Evolutionary conservation across 2,888 invertebrate genomes (phyloP), one percentile per base, ranked within the genome.

Genomic region (Monochamus alternatus): DNA sequence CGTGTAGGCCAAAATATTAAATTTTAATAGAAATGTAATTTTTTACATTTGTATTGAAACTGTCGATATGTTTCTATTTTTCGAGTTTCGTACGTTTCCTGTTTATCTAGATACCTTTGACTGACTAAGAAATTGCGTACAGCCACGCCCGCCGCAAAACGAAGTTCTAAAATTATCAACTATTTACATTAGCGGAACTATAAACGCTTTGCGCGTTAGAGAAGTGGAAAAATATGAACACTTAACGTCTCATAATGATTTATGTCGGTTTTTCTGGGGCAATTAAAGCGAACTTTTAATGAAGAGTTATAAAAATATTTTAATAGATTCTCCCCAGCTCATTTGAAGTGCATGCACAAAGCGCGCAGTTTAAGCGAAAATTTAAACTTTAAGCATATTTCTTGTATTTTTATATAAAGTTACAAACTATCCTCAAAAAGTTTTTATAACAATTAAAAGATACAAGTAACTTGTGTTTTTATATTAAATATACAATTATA

Each of bases 221-320:
- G 38, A 32, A 38, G 32, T 12, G n/a, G 22, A 62, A 62, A 62
- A 62, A 38, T 62, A 7, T 32, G n/a, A 62, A 38, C 38, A 62
- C 62, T 62, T 62, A 62, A 62, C 10, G 62, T 62, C 62, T 4
- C 38, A 32, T 62, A 38, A 38, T 62, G 62, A 62, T 62, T 62
- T 62, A 62, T 62, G 32, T 38, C 62, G 32, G 9, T 5, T 55
- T 55, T 55, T 55, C 55, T 55, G 22, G 14, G 55, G 55, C 55
- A 55, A 55, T 55, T 55, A 55, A 55, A 14, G n/a, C 55, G 55
- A 55, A 55, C 55, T 55, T 38, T 55, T 55, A 55, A 55, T 22
- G 14, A 22, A 47, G 9, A 52, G 55, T 55, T 55, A 55, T 55
- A 55, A 55, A 55, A 55, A 55, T 55, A 55, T 55, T 55, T 51